A percentile compares a stretch with the other conserved stretches of the same genome.
phyloP scores from a whole-genome alignment of 1,140 invertebrate species.

The Bathynomus jamesi region DNA sequence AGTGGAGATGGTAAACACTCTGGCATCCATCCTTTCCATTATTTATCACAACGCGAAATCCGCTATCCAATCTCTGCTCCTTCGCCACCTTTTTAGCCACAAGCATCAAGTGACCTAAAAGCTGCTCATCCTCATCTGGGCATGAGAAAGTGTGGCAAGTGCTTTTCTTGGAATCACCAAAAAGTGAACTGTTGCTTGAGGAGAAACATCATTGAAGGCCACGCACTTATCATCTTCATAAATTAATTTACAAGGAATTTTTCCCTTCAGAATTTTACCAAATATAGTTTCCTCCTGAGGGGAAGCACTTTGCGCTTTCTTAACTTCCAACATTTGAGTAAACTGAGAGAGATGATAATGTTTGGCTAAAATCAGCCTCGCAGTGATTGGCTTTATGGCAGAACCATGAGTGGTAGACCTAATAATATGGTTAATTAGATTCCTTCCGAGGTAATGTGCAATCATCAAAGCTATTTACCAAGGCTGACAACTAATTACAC shows the following conservation, averaged over 20 bases:
- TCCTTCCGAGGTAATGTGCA: no score
- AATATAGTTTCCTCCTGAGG: slow-evolving; percentile 68
- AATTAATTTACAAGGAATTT: slow-evolving; percentile 90
- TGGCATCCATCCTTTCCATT: slow-evolving; percentile 80
- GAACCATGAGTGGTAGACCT: no score
- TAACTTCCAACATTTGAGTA: slow-evolving; percentile 15
- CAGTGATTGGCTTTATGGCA: no score
- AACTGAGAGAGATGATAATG: no score
- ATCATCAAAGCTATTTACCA: no score
- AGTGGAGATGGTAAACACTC: slow-evolving; percentile 84
- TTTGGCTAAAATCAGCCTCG: no score
- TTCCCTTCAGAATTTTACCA: slow-evolving; percentile 84
- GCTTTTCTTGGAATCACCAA: slow-evolving; percentile 90
- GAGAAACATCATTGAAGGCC: slow-evolving; percentile 76
- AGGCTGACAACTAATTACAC: no score
- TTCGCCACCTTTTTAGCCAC: slow-evolving; percentile 73
- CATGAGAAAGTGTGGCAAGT: slow-evolving; percentile 68
- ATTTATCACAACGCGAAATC: slow-evolving; percentile 63
- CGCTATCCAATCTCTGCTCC: slow-evolving; percentile 53
- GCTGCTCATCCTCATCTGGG: slow-evolving; percentile 65
- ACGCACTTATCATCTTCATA: slow-evolving; percentile 84
- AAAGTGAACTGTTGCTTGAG: slow-evolving; percentile 92
- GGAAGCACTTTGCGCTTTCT: slow-evolving; percentile 20
- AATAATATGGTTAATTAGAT: no score
- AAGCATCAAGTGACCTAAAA: slow-evolving; percentile 64